Evolutionary conservation across 2,888 invertebrate genomes (phyloP).

Genomic region (Argyresthia goedartella): DNA sequence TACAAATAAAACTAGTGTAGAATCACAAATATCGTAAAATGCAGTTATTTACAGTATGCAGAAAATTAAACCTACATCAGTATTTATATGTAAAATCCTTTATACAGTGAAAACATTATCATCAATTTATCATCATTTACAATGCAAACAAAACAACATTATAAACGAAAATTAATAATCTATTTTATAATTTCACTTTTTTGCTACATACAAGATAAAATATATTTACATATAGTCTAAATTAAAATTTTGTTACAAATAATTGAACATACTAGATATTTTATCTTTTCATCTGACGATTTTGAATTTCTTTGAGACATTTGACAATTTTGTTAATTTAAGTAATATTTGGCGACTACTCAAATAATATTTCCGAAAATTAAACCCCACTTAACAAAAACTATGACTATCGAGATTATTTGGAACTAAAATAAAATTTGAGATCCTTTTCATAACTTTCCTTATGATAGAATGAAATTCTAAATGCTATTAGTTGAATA

Average conservation of each 20-base stretch:
- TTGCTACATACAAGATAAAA: background rate
- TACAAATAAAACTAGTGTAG: slow-evolving; percentile 22
- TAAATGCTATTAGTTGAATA: slow-evolving; percentile 22
- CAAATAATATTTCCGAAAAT: slow-evolving; percentile 29
- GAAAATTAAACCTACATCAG: slow-evolving; percentile 19
- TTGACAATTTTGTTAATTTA: slow-evolving; percentile 20
- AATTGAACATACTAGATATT: slow-evolving; percentile 19
- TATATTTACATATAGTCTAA: slow-evolving; percentile 30
- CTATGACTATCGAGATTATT: slow-evolving; percentile 60
- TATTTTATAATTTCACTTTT: slow-evolving; percentile 1
- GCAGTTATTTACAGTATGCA: slow-evolving; percentile 55
- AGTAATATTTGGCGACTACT: slow-evolving; percentile 65
- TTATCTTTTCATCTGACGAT: slow-evolving; percentile 10
- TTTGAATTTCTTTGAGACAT: slow-evolving; percentile 16
- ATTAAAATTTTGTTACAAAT: slow-evolving; percentile 25
- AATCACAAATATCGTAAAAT: slow-evolving; percentile 60
- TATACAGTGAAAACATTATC: slow-evolving; percentile 3
- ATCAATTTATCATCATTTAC: slow-evolving; percentile 4
- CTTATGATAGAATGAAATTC: slow-evolving; percentile 24
- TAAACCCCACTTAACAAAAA: slow-evolving; percentile 28
- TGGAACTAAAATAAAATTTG: slow-evolving; percentile 61
- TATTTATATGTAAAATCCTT: background rate
- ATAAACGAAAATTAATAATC: slow-evolving; percentile 32
- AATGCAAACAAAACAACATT: slow-evolving; percentile 5
- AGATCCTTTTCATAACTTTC: slow-evolving; percentile 39